These are phyloP conservation scores for Platanista minor DNA, from an alignment of 2,113 vertebrate species.

Conservation along the genomic window DNA sequence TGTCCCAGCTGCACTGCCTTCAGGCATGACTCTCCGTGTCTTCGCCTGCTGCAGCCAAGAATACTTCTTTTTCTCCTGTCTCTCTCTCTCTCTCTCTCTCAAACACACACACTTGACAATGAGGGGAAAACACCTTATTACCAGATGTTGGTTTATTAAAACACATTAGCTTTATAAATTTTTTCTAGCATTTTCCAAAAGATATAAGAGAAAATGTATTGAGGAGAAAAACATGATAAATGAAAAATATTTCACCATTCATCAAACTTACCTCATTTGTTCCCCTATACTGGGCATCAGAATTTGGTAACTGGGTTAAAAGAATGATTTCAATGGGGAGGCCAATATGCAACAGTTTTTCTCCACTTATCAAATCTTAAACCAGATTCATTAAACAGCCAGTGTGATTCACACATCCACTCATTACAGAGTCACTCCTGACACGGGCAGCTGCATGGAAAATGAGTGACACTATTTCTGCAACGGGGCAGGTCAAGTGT, in stretches of 20 bases:
- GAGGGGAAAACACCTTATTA: not conserved
- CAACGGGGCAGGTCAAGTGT: fast-evolving
- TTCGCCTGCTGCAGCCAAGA: not conserved
- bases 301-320: not conserved
- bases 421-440: not conserved
- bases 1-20: not conserved
- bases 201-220: not conserved
- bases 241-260: not conserved
- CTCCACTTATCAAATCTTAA: not conserved
- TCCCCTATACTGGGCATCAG: not conserved
- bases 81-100: not conserved
- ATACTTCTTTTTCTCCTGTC: not conserved
- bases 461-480: not conserved
- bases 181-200: not conserved
- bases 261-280: not conserved
- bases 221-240: not conserved
- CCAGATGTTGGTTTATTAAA: not conserved
- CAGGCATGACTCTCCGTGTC: not conserved
- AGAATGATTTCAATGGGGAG: not conserved
- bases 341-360: not conserved
- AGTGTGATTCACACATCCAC: not conserved
- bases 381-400: not conserved
- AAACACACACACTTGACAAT: not conserved
- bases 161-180: not conserved
- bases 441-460: not conserved